Base-by-base conservation (phyloP, 2,888 invertebrate genomes). In the Polymixis flavicincta region DNA sequence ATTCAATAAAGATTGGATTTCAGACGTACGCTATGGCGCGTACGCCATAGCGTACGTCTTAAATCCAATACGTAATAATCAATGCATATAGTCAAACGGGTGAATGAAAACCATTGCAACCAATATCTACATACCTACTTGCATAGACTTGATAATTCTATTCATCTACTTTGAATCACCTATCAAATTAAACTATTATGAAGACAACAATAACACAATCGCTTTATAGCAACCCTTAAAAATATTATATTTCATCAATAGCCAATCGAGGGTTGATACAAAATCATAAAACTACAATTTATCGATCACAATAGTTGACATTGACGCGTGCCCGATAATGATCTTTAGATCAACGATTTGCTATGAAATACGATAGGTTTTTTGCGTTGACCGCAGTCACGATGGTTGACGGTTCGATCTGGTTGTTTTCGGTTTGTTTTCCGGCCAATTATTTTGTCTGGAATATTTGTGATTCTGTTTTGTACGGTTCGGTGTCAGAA, bases 191-290 rank as follows among this genome's bases (percentile, higher is more conserved):
- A 80, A 86, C 74, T 72, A 71, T 86, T 82, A 82, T 80, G 71
- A 84, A 74, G 75, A 14, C 71, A 89, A 91, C 90, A 92, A 92
- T 90, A 89, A 80, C 82, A 90, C 91, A 92, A 93, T 93, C 83
- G 90, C 85, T 89, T 91, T 83, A 84, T 82, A 71, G 85, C 87
- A 91, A 93, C 95, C 95, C 95, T 94, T 91, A 88, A 90, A 87
- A 94, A 95, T 96, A 95, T 95, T 92, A 93, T 93, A 94, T 95
- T 95, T 92, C 93, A 92, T 92, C 91, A 87, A 92, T 89, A 74
- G 65, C 71, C 67, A 83, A 85, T 82, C 71, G 87, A 89, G 91
- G 91, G 91, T 89, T 87, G 79, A 82, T 86, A 86, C 87, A 88
- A 87, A 92, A 93, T 93, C 91, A 94, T 94, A 94, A n/a, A 84